Evolutionary conservation across 2,113 vertebrate species (phyloP).

Genomic region (Zapornia atra): DNA sequence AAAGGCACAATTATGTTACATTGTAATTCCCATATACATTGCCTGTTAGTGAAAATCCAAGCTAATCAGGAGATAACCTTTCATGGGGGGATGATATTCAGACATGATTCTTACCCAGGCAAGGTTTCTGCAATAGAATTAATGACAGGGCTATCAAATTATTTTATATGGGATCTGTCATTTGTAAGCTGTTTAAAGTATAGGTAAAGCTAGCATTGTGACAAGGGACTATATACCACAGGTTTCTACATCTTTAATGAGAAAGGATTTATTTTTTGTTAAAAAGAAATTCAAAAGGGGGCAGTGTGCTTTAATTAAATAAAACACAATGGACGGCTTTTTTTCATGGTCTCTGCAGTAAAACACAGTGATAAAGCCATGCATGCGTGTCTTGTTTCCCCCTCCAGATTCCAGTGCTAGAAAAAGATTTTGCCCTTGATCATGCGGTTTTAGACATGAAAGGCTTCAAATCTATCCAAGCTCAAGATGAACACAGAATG

Average conservation of each 20-base stretch:
- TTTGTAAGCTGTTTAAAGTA: conserved; percentile 24
- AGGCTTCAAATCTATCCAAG: conserved; percentile 50
- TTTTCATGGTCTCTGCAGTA: conserved; percentile 9
- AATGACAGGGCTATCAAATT: neutral
- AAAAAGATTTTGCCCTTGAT: conserved; percentile 68
- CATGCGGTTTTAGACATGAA: conserved; percentile 65
- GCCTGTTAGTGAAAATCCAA: neutral
- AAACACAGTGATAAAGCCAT: conserved; percentile 40
- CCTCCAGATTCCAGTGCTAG: conserved; percentile 32
- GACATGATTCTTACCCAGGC: neutral
- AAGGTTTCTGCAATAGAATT: neutral
- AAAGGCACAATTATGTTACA: neutral
- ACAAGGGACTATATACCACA: neutral
- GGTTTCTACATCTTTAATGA: conserved; percentile 10
- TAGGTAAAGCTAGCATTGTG: neutral
- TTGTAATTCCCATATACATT: neutral
- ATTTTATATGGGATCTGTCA: conserved; percentile 15
- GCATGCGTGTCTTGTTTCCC: neutral
- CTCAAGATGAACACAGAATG: conserved; percentile 61
- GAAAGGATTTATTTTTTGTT: conserved; percentile 47
- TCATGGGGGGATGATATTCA: neutral
- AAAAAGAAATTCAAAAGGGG: conserved; percentile 52
- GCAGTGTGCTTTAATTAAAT: conserved; percentile 49
- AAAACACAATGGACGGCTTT: conserved; percentile 14
- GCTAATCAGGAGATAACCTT: neutral